Evolutionary conservation across 2,797 vertebrate species (phyloP).

Genomic region (Melanotaenia boesemani): DNA sequence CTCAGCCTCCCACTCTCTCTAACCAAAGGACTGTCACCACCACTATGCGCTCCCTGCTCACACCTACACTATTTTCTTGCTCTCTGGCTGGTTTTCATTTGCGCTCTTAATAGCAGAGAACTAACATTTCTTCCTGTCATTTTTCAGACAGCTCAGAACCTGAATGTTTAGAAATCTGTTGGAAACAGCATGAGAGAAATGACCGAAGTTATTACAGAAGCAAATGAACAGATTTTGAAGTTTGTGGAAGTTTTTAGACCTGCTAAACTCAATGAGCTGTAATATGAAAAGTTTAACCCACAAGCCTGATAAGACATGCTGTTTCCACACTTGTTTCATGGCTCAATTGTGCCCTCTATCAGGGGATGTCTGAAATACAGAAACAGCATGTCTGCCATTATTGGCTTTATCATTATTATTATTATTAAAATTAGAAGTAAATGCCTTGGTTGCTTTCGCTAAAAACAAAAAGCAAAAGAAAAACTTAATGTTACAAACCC

Average conservation of each 20-base stretch:
- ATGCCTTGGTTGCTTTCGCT: background rate
- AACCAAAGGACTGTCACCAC: constrained; percentile 34
- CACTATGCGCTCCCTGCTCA: constrained; percentile 37
- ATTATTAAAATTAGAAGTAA: constrained; percentile 19
- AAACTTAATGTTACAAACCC: too few species aligned
- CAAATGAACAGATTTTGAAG: constrained; percentile 3
- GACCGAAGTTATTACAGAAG: background rate
- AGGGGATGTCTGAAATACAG: constrained; percentile 29
- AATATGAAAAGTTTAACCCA: constrained; percentile 13
- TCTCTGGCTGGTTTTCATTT: constrained; percentile 45
- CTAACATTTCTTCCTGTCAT: background rate
- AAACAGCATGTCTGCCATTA: background rate
- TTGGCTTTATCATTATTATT: background rate
- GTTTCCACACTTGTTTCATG: constrained; percentile 52
- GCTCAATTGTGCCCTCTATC: constrained; percentile 87
- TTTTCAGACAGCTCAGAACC: background rate
- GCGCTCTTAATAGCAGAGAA: constrained; percentile 50
- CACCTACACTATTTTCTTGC: constrained; percentile 54
- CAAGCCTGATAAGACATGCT: constrained; percentile 5
- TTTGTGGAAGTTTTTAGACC: background rate
- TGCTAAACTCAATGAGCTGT: constrained; percentile 4
- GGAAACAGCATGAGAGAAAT: background rate
- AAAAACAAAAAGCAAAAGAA: background rate
- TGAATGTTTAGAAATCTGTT: too few species aligned
- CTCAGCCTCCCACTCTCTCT: constrained; percentile 22